Evolutionary conservation across 1,140 invertebrate genomes (phyloP).

Genomic region (Hermetia illucens): DNA sequence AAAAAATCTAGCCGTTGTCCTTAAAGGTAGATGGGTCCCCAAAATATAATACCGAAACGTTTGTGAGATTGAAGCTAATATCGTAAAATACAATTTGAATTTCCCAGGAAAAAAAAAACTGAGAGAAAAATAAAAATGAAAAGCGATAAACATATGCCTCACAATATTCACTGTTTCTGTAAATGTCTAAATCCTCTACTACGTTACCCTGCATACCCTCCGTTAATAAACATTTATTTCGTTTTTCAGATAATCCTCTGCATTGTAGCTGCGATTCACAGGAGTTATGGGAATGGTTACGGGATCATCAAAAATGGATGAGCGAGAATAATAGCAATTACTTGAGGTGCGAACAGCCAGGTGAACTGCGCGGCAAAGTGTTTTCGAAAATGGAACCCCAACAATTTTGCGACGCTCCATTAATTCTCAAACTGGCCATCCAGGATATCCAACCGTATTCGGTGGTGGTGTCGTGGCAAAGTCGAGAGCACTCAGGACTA

Average conservation of each 20-base stretch:
- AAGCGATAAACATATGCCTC: too few relatives aligned
- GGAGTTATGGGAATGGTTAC: conserved; percentile 76
- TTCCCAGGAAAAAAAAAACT: too few relatives aligned
- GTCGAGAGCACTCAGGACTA: conserved; percentile 70
- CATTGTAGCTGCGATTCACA: conserved; percentile 71
- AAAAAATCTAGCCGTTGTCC: too few relatives aligned
- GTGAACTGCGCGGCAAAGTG: conserved; percentile 54
- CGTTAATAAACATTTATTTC: conserved; percentile 7
- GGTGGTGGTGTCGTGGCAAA: conserved; percentile 78
- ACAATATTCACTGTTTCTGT: too few relatives aligned
- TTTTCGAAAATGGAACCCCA: conserved; percentile 64
- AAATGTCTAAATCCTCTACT: too few relatives aligned
- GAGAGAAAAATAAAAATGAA: too few relatives aligned
- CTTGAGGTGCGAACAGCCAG: conserved; percentile 62
- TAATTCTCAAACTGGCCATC: conserved; percentile 66
- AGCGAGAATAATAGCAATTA: conserved; percentile 40
- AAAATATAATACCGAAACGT: too few relatives aligned
- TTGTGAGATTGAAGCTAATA: too few relatives aligned
- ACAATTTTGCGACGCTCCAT: conserved; percentile 65
- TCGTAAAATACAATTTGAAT: too few relatives aligned
- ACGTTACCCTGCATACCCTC: too few relatives aligned
- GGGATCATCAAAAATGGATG: conserved; percentile 61
- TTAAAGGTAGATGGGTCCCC: too few relatives aligned
- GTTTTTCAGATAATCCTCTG: conserved; percentile 62
- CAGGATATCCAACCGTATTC: conserved; percentile 78